Evolutionary conservation across 2,797 vertebrate genomes (phyloP).

Genomic region (Danio choprae): DNA sequence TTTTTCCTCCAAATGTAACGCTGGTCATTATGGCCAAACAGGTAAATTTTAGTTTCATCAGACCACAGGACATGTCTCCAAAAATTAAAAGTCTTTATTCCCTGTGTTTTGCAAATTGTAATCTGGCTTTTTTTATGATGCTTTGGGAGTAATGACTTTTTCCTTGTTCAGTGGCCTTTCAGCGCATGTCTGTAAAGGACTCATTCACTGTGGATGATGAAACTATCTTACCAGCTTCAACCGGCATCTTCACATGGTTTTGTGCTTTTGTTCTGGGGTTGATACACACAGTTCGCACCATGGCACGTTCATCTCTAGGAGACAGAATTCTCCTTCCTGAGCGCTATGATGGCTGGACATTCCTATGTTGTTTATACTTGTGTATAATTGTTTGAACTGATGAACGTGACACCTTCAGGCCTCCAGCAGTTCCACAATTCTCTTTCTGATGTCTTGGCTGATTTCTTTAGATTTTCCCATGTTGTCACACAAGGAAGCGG

Average conservation of each 20-base stretch:
- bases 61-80: background rate
- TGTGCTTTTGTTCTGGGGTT: too few relatives aligned
- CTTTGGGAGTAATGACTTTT: background rate
- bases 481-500: background rate
- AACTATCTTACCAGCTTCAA: too few relatives aligned
- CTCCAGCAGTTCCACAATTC: background rate
- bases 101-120: background rate
- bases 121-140: background rate
- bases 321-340: too few relatives aligned
- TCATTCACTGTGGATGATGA: too few relatives aligned
- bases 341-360: too few relatives aligned
- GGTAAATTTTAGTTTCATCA: background rate
- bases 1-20: background rate
- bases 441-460: background rate
- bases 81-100: background rate
- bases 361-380: too few relatives aligned
- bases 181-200: too few relatives aligned
- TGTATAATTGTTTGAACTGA: background rate
- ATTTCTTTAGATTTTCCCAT: background rate
- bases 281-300: too few relatives aligned
- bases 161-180: background rate
- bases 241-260: too few relatives aligned
- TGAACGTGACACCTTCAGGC: background rate
- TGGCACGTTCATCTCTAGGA: too few relatives aligned
- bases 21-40: background rate